Conservation (phyloP, 2,113 vertebrate genomes). For the Dasyprocta punctata region DNA sequence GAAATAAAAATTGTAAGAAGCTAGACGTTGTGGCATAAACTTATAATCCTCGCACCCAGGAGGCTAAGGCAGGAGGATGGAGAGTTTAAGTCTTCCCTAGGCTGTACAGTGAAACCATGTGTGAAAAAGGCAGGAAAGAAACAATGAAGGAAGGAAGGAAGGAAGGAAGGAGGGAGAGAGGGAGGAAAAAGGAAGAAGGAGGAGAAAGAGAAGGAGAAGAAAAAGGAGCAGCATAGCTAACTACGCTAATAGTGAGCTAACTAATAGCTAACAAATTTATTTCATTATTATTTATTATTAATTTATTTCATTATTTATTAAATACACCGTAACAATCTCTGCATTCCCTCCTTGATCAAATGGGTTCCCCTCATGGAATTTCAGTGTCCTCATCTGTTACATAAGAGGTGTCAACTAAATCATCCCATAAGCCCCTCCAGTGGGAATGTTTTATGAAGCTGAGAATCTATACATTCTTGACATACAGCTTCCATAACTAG, state of each 20-base stretch:
- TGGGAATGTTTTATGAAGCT: neutral
- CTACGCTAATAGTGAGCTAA: neutral
- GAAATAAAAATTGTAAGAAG: neutral
- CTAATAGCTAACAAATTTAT: neutral
- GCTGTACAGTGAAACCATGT: neutral
- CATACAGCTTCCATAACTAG: neutral
- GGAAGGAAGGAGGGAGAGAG: neutral
- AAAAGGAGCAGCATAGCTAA: neutral
- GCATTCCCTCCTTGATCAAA: neutral
- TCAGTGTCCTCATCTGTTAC: neutral
- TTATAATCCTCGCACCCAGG: neutral
- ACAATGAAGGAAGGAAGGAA: neutral
- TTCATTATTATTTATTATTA: too few relatives aligned
- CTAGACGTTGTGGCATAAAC: neutral
- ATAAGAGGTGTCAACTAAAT: neutral
- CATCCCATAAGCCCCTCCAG: neutral
- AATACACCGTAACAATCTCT: neutral
- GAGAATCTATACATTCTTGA: neutral
- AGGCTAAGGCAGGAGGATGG: neutral
- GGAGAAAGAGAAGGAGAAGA: too few relatives aligned
- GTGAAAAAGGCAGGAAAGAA: neutral
- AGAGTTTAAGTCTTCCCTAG: neutral
- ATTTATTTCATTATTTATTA: too few relatives aligned
- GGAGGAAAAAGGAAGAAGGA: neutral
- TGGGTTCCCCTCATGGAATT: neutral